phyloP scores from a whole-genome alignment of 23 tunicate species.

The Trididemnum nubilum region DNA sequence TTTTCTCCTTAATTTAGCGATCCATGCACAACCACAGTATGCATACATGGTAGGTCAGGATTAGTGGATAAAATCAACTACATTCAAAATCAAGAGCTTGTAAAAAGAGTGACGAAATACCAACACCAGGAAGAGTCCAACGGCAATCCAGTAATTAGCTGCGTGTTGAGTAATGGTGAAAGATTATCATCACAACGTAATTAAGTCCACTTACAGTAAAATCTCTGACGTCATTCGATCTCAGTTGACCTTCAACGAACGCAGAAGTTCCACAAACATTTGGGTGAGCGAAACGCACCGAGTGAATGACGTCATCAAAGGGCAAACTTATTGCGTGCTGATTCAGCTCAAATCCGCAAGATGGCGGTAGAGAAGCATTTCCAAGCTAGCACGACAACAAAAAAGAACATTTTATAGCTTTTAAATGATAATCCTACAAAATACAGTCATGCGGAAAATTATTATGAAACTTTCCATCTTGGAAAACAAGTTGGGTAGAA shows the following conservation, averaged over 20 bases:
- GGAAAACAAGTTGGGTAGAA: too few species aligned
- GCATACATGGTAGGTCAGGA: too few species aligned
- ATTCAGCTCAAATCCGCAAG: constrained; percentile 19
- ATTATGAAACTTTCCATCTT: too few species aligned
- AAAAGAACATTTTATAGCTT: neutral
- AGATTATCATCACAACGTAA: neutral
- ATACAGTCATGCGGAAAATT: too few species aligned
- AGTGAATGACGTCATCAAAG: neutral
- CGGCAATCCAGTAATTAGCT: too few species aligned
- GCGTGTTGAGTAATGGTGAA: too few species aligned
- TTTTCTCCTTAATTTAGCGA: too few species aligned
- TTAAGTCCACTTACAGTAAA: neutral
- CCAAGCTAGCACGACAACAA: neutral
- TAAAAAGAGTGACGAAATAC: too few species aligned
- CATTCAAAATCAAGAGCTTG: too few species aligned
- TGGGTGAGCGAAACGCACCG: neutral
- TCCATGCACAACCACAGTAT: too few species aligned
- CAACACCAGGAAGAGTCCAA: too few species aligned
- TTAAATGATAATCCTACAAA: neutral
- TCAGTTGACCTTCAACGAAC: neutral
- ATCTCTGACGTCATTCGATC: neutral
- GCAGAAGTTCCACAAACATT: neutral
- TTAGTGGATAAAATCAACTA: too few species aligned
- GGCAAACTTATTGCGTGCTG: neutral
- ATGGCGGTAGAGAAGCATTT: constrained; percentile 1